phyloP scores from a whole-genome alignment of 30 jellyfish, hydroid and myxozoan genomes.

The Catostylus mosaicus region DNA sequence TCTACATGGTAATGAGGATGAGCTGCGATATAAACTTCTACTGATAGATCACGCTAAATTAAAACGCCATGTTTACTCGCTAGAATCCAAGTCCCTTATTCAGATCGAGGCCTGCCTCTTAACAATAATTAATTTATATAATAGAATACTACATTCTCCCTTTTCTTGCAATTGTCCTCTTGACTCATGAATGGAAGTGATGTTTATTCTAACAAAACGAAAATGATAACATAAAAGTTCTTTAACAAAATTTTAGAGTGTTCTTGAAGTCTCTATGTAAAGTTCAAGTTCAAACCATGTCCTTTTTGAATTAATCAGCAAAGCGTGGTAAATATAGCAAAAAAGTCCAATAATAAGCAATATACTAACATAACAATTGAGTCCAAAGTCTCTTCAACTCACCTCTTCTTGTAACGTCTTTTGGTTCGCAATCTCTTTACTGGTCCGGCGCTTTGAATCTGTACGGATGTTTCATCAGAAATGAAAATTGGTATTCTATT shows the following conservation, averaged over 20 bases:
- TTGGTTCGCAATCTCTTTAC: background rate
- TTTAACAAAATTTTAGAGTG: background rate
- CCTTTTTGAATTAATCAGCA: background rate
- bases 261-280: background rate
- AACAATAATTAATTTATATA: background rate
- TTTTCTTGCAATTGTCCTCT: background rate
- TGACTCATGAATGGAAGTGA: background rate
- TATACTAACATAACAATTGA: background rate
- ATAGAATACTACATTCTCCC: background rate
- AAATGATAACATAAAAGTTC: background rate
- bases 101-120: background rate
- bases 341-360: background rate
- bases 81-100: background rate
- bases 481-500: constrained; percentile 12
- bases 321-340: background rate
- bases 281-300: background rate
- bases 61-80: background rate
- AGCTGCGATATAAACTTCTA: background rate
- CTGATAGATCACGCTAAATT: background rate
- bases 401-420: constrained; percentile 18
- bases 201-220: background rate
- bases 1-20: background rate
- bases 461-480: background rate
- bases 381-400: constrained; percentile 1
- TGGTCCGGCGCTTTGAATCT: constrained; percentile 12